phyloP scores from a whole-genome alignment of 2,888 invertebrate genomes.

The Lacanobia oleracea region DNA sequence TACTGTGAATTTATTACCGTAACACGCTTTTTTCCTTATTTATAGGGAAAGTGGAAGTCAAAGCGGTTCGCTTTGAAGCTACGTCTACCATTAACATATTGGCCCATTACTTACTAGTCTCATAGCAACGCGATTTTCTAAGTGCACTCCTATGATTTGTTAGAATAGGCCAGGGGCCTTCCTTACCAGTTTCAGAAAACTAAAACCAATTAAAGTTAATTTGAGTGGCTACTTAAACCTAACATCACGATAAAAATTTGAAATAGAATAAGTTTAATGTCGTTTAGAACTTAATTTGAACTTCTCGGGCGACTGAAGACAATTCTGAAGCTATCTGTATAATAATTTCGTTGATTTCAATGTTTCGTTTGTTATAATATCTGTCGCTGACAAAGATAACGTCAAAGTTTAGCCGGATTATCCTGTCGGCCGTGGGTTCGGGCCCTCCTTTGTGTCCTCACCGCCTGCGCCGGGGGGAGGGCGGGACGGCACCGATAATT shows the following conservation, averaged over 20 bases:
- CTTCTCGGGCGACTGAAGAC: slow-evolving; percentile 44
- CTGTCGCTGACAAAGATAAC: slow-evolving; percentile 73
- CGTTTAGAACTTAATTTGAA: slow-evolving; percentile 54
- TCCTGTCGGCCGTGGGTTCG: slow-evolving; percentile 67
- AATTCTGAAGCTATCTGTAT: slow-evolving; percentile 52
- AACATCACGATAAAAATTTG: slow-evolving; percentile 36
- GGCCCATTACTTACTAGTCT: slow-evolving; percentile 34
- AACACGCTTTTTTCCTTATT: slow-evolving; percentile 49
- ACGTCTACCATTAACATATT: slow-evolving; percentile 48
- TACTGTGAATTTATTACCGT: slow-evolving; percentile 57
- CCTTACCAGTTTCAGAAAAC: too few species aligned
- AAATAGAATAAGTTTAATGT: slow-evolving; percentile 36
- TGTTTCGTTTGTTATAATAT: slow-evolving; percentile 72
- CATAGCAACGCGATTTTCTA: slow-evolving; percentile 5
- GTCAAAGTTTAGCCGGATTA: slow-evolving; percentile 74
- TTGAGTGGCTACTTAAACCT: slow-evolving; percentile 6
- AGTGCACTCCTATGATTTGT: slow-evolving; percentile 24
- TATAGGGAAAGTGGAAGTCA: slow-evolving; percentile 53
- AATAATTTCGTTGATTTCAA: slow-evolving; percentile 68
- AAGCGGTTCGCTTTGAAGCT: slow-evolving; percentile 46
- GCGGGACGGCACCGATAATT: slow-evolving; percentile 67
- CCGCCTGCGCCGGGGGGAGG: slow-evolving; percentile 63
- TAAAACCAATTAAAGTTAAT: slow-evolving; percentile 22
- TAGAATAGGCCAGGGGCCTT: background rate
- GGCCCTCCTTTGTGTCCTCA: slow-evolving; percentile 69